Evolutionary conservation across 2,888 invertebrate species (phyloP).

Genomic region (Macaria liturata): DNA sequence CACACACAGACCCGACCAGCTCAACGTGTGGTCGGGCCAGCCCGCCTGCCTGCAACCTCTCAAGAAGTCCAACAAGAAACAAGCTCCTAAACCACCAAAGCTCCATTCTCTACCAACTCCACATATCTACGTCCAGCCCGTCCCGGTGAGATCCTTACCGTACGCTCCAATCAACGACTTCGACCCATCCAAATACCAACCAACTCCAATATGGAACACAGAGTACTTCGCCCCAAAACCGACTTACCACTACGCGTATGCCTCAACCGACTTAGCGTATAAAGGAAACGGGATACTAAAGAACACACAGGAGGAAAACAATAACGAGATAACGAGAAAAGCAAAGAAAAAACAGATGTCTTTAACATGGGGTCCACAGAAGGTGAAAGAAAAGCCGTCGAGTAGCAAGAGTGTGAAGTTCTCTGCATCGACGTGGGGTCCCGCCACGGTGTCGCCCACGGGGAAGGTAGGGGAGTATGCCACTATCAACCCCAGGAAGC

Average conservation of each 20-base stretch:
- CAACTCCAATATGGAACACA: not conserved
- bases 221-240: constrained; percentile 11
- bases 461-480: constrained; percentile 44
- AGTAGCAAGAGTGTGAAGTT: constrained; percentile 30
- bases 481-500: constrained; percentile 52
- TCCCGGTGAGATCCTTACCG: constrained; percentile 9
- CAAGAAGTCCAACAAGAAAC: constrained; percentile 10
- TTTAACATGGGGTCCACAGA: constrained; percentile 32
- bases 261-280: not conserved
- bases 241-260: constrained; percentile 2
- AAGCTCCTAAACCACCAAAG: not conserved
- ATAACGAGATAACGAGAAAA: constrained; percentile 5
- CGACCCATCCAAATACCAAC: not conserved
- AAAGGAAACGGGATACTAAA: constrained; percentile 15
- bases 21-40: not conserved
- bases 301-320: constrained; percentile 9
- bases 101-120: constrained; percentile 3
- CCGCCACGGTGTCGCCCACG: constrained; percentile 22
- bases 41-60: constrained; percentile 1
- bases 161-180: constrained; percentile 1
- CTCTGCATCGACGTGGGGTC: constrained; percentile 32
- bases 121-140: constrained; percentile 1
- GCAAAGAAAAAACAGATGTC: constrained; percentile 21
- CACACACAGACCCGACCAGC: constrained; percentile 1
- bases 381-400: constrained; percentile 27